Conservation (phyloP, 2,888 invertebrate genomes). For the Diarsia mendica region DNA sequence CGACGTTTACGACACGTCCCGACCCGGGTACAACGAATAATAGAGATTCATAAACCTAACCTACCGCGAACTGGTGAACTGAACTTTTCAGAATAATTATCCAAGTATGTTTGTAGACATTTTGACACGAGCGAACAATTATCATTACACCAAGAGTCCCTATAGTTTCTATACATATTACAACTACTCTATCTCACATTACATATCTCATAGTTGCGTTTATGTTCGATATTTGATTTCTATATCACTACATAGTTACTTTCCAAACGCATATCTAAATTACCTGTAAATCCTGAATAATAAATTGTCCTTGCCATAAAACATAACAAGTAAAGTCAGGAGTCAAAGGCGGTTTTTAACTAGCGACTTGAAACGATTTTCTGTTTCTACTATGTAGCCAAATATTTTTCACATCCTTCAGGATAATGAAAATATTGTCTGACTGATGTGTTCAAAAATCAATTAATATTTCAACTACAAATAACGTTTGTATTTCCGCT, state of each 20-base stretch:
- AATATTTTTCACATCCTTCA: background rate
- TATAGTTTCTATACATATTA: background rate
- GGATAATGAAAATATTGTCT: background rate
- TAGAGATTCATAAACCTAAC: constrained; percentile 4
- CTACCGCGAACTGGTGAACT: background rate
- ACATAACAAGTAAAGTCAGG: background rate
- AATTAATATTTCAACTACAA: constrained; percentile 10
- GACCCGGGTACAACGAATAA: background rate
- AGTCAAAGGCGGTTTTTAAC: background rate
- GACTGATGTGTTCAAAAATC: background rate
- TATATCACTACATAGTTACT: background rate
- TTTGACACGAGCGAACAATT: background rate
- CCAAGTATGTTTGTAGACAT: background rate
- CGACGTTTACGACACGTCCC: constrained; percentile 13
- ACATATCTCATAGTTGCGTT: background rate
- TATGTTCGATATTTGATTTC: background rate
- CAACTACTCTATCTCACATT: background rate
- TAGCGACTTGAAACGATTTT: background rate
- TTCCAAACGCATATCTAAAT: background rate
- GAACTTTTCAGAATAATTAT: constrained; percentile 13
- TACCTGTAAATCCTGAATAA: background rate
- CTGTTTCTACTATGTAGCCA: background rate
- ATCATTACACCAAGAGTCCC: background rate
- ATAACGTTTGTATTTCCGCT: background rate
- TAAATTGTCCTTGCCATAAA: background rate